Base-by-base conservation (phyloP, 1,140 invertebrate genomes). In the Achroia grisella region DNA sequence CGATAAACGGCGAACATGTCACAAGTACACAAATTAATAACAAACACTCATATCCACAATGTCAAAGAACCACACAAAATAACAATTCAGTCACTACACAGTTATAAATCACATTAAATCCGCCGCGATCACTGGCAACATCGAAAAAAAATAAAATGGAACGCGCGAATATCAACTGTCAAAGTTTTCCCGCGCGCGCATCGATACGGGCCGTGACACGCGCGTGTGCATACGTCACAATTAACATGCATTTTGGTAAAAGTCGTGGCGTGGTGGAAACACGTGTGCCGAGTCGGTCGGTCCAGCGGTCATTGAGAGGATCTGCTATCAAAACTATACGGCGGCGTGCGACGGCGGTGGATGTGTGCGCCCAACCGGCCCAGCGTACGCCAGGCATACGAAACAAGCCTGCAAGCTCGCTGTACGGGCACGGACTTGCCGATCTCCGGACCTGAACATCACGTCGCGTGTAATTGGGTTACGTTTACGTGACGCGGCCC, bases 301-400 rank as follows among this genome's bases (percentile, higher is more conserved):
- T 77, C 83, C 76, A 78, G 71, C 83, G 83, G 83, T 83, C 83
- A 86, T 86, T 86, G 83, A 86, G 64, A 59, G 69, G 67, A 69
- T 70, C 74, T 81, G 71, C 73, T 77, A 79, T 82, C 80, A 85
- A 77, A 79, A 79, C 69, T 82, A 79, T 71, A 71, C 65, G 56
- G 62, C 60, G 11, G 17, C 17, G 63, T 56, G 60, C 56, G 57
- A 40, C 47, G 17, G 33, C 33, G 12, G 54, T 70, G 63, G 67
- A 70, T 75, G 74, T 78, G 77, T 78, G 74, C 72, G 74, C 56
- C 53, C 65, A 79, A 78, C 76, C 76, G 78, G 78, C 75, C 68
- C 56, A 53, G 66, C 62, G 62, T 65, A 63, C 62, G 65, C 43
- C 60, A 46, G 61, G 76, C 78, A 82, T 82, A 82, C 78, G 69